phyloP scores from a whole-genome alignment of 2,888 invertebrate species.

The Noctua pronuba region DNA sequence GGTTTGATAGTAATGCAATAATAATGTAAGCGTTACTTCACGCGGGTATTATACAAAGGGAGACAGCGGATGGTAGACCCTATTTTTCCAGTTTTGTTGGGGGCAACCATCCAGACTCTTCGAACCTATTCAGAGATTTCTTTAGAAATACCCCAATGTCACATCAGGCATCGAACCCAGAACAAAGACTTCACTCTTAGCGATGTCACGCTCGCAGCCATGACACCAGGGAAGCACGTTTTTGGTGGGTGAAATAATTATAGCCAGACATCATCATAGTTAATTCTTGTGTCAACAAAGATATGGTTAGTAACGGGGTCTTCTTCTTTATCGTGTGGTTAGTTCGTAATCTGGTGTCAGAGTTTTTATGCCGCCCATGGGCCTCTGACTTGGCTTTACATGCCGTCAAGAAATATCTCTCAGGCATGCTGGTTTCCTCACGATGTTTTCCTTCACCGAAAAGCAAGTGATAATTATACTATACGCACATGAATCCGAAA shows the following conservation, averaged over 20 bases:
- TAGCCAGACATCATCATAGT: background rate
- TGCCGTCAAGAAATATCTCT: too few species aligned
- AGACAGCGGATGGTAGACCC: background rate
- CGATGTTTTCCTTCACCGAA: too few species aligned
- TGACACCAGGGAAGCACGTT: background rate
- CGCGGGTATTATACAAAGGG: too few species aligned
- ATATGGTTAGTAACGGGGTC: background rate
- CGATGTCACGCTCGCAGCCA: too few species aligned
- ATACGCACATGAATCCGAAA: too few species aligned
- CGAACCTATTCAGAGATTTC: background rate
- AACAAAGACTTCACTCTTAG: background rate
- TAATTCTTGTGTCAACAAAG: background rate
- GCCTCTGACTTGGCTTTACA: too few species aligned
- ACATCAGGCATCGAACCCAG: too few species aligned
- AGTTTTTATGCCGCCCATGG: too few species aligned
- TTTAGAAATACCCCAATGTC: background rate
- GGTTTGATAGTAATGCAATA: background rate
- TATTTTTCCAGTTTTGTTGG: background rate
- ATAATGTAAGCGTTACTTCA: background rate
- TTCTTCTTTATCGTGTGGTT: too few species aligned
- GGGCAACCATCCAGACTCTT: background rate
- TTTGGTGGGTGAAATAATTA: background rate
- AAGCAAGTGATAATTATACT: too few species aligned
- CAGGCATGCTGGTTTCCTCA: too few species aligned
- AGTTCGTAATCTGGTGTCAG: too few species aligned